Base-by-base conservation (phyloP, 2,113 vertebrate species). In the Hiodon tergisus region DNA sequence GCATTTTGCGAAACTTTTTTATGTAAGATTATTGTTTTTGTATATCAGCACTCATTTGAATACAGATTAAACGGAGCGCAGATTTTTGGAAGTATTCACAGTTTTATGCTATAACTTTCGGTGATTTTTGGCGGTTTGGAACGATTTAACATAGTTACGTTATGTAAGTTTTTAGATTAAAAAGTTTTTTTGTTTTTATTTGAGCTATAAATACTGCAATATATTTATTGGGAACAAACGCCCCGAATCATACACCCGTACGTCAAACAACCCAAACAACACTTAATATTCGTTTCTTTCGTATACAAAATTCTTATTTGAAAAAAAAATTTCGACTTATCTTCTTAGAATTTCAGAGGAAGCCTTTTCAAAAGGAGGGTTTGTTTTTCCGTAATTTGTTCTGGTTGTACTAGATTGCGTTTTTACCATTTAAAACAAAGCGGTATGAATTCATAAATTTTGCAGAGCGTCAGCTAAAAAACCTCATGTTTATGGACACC, bases 11-110 rank as follows among this genome's bases (percentile, higher is more conserved):
- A n/a, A 67, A 6, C 10, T 9, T 65, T 14, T 17, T 69, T 54
- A 69, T 51, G 72, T 17, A 46, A 55, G 8, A 31, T 61, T 53
- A 55, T 61, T 73, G 53, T 52, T 70, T 73, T 58, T 58, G 69
- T 54, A n/a, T 16, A 10, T 14, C n/a, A 48, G 13, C 58, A 51
- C 11, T 7, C 58, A 9, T 72, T 11, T n/a, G 59, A 72, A 72
- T 72, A 31, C 58, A 3, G 62, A 50, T 68, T 14, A 50, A 51
- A 47, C 4, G 17, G 71, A 72, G 46, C 58, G 16, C 48, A 57
- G 54, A 5, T 10, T 1, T 2, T 10, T 57, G 10, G 10, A 1
- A 7, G 54, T 57, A 57, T 57, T 57, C 54, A 57, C 54, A 57
- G 54, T 2, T 31, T 31, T 31, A 31, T 31, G 31, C 31, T 7